These are phyloP conservation scores for Bombus breviceps DNA, from an alignment of 1,140 invertebrate species.

Conservation along the genomic window DNA sequence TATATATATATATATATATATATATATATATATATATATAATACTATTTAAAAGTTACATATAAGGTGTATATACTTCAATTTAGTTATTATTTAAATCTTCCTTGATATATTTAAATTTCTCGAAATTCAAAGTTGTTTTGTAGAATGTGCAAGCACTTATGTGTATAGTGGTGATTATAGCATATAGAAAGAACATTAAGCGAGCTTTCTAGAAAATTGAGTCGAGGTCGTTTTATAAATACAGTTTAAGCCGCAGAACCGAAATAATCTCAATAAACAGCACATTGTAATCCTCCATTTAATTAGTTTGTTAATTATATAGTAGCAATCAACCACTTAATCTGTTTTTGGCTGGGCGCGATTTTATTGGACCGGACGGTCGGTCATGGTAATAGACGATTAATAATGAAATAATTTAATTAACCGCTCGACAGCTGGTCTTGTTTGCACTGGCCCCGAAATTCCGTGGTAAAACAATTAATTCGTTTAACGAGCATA, in stretches of 20 bases:
- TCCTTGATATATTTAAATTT: no score
- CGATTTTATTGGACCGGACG: slow-evolving; percentile 1
- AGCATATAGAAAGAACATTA: not conserved
- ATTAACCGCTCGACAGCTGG: slow-evolving; percentile 40
- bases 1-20: no score
- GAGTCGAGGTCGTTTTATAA: not conserved
- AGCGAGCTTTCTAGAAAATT: not conserved
- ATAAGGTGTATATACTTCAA: no score
- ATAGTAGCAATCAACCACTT: slow-evolving; percentile 36
- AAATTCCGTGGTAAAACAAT: not conserved
- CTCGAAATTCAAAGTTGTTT: no score
- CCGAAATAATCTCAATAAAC: slow-evolving; percentile 4
- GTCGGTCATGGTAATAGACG: slow-evolving; percentile 14
- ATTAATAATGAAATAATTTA: slow-evolving; percentile 46
- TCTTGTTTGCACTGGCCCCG: not conserved
- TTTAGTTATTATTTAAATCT: no score
- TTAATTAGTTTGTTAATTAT: slow-evolving; percentile 46
- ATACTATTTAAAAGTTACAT: no score
- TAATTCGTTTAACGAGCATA: slow-evolving; percentile 1
- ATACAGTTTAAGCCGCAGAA: not conserved
- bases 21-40: no score
- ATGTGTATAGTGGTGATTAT: not conserved
- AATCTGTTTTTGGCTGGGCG: slow-evolving; percentile 22
- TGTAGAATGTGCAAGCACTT: no score
- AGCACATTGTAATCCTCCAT: slow-evolving; percentile 6